Conservation (phyloP, 2,113 vertebrate genomes). For the Rhodinocichla rosea region DNA sequence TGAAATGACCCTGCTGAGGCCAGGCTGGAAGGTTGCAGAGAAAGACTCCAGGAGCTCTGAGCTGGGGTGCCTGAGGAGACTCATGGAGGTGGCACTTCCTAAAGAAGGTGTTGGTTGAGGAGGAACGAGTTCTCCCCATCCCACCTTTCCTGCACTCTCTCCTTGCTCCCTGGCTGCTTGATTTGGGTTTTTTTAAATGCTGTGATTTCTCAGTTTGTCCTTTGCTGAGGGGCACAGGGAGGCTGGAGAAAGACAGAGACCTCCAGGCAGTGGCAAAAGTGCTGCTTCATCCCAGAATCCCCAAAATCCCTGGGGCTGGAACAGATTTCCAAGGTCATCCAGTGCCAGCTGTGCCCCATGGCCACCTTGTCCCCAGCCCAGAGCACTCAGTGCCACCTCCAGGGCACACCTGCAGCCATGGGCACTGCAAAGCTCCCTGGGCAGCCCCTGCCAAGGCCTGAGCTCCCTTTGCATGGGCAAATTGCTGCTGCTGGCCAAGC, state of each 20-base stretch:
- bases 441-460: no score
- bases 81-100: not conserved
- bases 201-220: not conserved
- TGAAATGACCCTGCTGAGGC: not conserved
- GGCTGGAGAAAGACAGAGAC: not conserved
- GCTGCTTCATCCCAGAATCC: not conserved
- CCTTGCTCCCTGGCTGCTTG: not conserved
- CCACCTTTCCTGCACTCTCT: not conserved
- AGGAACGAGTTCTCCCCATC: not conserved
- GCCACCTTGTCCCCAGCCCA: not conserved
- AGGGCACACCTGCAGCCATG: no score
- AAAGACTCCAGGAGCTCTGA: not conserved
- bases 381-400: not conserved
- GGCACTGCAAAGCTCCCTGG: no score
- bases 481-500: no score
- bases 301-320: accelerated
- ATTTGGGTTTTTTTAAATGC: not conserved
- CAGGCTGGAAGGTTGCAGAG: not conserved
- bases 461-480: no score
- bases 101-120: not conserved
- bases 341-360: not conserved
- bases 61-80: not conserved
- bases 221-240: not conserved
- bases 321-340: accelerated
- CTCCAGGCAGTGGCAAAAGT: not conserved